Evolutionary conservation across 2,113 vertebrate species (phyloP).

Genomic region (Raphicerus campestris): DNA sequence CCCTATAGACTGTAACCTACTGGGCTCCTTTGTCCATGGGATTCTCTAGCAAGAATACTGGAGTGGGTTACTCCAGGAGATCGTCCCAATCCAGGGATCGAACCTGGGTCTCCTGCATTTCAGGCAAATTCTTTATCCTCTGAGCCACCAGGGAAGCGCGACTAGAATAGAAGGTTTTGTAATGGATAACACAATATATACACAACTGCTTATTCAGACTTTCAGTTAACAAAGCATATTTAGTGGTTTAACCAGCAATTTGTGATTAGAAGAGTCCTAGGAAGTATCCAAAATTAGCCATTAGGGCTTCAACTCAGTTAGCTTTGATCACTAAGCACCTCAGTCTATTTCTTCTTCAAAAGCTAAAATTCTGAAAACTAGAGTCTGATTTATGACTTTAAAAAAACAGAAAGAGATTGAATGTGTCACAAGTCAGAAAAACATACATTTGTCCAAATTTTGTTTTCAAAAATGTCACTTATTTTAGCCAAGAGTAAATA

Average conservation of each 20-base stretch:
- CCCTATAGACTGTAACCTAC: background rate
- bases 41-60: background rate
- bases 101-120: background rate
- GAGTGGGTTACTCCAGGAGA: background rate
- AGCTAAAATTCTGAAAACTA: background rate
- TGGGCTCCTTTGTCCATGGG: background rate
- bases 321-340: background rate
- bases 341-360: background rate
- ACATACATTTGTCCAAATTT: constrained; percentile 27
- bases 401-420: background rate
- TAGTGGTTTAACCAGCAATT: constrained; percentile 1
- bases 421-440: background rate
- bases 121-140: background rate
- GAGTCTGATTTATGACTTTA: background rate
- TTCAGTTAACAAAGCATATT: background rate
- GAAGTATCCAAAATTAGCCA: background rate
- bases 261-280: constrained; percentile 14
- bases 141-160: background rate
- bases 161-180: background rate
- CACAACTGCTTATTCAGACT: background rate
- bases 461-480: constrained; percentile 23
- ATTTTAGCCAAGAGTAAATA: constrained; percentile 14
- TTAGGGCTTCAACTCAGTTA: background rate
- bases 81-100: background rate
- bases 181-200: background rate